Base-by-base conservation (phyloP, 2,797 vertebrate species). In the Steatocranus sp. region DNA sequence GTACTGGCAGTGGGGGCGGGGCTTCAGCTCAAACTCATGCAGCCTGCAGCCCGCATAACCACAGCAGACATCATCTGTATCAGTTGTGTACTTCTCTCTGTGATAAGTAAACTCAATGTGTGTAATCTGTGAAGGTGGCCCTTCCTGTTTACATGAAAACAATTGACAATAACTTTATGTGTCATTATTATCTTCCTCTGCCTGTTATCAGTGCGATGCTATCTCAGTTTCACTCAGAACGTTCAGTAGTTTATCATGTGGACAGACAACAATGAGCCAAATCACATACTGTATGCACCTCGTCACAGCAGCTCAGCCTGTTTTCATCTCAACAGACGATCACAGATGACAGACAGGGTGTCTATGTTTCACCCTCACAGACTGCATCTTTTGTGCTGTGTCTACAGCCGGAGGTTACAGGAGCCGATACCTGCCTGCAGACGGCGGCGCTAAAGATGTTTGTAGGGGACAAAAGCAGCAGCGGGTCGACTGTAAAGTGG, bases 401-500 rank as follows among this genome's bases (percentile, higher is more conserved):
- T 83, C 75, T 78, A 14, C 36, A 15, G 5, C 41, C 49, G 8
- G 41, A 48, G 43, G 30, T 75, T 48, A 18, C 38, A 9, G 70
- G 17, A 32, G 41, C 81, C 25, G 73, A 78, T 25, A 66, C 36
- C 50, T 79, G 78, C 79, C 43, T 81, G 81, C 79, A 70, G 63
- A 61, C 30, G 11, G 49, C 2, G 8, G 48, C 74, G 51, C 50
- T 7, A 23, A 9, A 56, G 43, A 73, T 8, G 10, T 80, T 82
- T 43, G 25, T 10, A 54, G 38, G 68, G 68, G 75, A 61, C 84
- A 75, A 70, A 84, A 83, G 54, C 82, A 85, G 73, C 91, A 89
- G 83, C 36, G 9, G 86, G 89, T 36, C 20, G 18, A 86, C 94
- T 95, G 93, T 95, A 14, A 74, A 86, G 79, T 34, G 76, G 87